Base-by-base conservation (phyloP, 1,140 invertebrate genomes). In the Ptiloglossa arizonensis region DNA sequence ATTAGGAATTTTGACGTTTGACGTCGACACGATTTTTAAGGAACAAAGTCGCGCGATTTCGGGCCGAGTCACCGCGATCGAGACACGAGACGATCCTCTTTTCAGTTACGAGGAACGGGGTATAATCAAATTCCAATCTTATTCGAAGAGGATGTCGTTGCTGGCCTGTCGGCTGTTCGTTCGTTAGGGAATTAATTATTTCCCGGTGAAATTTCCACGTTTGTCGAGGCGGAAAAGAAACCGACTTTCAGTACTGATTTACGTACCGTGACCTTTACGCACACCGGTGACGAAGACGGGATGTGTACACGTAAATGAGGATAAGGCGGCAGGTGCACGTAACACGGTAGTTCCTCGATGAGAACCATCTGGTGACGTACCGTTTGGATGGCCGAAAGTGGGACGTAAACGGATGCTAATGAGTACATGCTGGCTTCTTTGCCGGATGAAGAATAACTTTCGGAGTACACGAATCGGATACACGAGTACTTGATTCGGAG, bases 351-450 rank as follows among this genome's bases (percentile, higher is more conserved):
- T 75, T 69, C 60, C 56, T 75, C 50, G 56, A 56, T 19, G 82
- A 86, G 60, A 81, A 79, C 87, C 87, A 89, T 89, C 84, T 89
- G 85, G 83, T 73, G 80, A 78, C 78, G 79, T 86, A 69, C 80
- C 81, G 74, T 77, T 82, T 73, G 60, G 62, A 19, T 44, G 59
- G 46, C 80, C 69, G 87, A 86, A 89, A 89, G 83, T 80, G 73
- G 83, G 63, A 79, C 83, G 80, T 83, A 83, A 83, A 85, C 80
- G 60, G 84, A 89, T 85, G 86, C 80, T 87, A 87, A 89, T 83
- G 54, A 63, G 17, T n/a, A 46, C 68, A 50, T 29, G 41, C 24
- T 15, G 6, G 15, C 6, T 41, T 35, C 73, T 19, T 52, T n/a
- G 27, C 15, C n/a, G 29, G 46, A 69, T 22, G 54, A 59, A 11